phyloP scores from a whole-genome alignment of 2,797 vertebrate genomes.

The Cyclopterus lumpus region DNA sequence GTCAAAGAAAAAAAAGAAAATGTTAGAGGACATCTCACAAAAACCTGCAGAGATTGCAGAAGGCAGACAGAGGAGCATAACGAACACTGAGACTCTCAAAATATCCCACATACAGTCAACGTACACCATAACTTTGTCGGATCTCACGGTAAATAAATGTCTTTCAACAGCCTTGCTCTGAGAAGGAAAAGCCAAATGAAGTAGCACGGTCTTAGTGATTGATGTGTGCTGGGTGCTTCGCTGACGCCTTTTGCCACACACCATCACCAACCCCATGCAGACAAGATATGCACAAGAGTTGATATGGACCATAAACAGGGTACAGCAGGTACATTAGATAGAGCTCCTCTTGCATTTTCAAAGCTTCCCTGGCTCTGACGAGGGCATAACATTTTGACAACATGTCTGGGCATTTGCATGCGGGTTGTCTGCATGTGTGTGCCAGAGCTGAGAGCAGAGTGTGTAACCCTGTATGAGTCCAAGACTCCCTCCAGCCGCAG shows the following conservation, averaged over 20 bases:
- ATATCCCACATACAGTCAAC: conserved; percentile 10
- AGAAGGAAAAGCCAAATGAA: not conserved
- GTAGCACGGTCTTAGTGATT: not conserved
- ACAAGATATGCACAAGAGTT: conserved; percentile 30
- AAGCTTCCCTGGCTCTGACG: conserved; percentile 39
- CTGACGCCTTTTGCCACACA: not conserved
- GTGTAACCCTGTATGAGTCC: conserved; percentile 2
- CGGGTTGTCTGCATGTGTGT: conserved; percentile 22
- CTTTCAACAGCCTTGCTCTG: not conserved
- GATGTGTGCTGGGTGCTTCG: conserved; percentile 13
- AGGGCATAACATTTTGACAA: conserved; percentile 46
- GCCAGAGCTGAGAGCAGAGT: not conserved
- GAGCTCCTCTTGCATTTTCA: conserved; percentile 31
- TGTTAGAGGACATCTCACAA: conserved; percentile 18
- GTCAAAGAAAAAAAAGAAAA: conserved; percentile 41
- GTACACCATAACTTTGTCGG: conserved; percentile 11
- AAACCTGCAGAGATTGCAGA: conserved; percentile 44
- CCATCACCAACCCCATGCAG: conserved; percentile 19
- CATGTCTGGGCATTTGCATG: conserved; percentile 36
- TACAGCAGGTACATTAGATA: conserved; percentile 35
- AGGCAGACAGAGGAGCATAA: conserved; percentile 11
- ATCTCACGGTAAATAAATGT: conserved; percentile 5
- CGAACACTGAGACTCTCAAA: conserved; percentile 19
- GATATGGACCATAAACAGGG: conserved; percentile 38
- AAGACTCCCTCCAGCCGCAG: conserved; percentile 40